Conservation (phyloP, 2,797 vertebrate genomes). For the Buphagus erythrorhynchus region DNA sequence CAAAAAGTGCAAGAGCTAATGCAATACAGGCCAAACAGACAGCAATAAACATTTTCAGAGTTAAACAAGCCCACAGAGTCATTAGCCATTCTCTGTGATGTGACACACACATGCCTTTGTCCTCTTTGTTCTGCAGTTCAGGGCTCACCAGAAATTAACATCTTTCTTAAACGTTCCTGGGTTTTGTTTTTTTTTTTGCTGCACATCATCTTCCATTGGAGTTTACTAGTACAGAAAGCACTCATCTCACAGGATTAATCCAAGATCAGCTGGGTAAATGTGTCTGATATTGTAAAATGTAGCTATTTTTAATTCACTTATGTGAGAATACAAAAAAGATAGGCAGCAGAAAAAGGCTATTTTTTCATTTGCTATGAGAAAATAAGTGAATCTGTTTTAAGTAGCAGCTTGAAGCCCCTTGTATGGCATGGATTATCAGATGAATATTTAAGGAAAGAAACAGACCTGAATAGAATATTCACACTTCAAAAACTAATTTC, state of each 20-base stretch:
- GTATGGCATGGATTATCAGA: background rate
- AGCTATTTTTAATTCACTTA: constrained; percentile 9
- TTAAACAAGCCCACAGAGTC: background rate
- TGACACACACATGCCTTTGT: background rate
- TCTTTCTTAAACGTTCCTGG: background rate
- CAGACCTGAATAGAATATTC: background rate
- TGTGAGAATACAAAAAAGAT: background rate
- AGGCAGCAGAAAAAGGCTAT: background rate
- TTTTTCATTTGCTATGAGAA: background rate
- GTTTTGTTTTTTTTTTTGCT: background rate
- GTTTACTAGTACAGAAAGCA: background rate
- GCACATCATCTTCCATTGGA: background rate
- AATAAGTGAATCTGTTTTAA: constrained; percentile 3
- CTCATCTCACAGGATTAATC: constrained; percentile 54
- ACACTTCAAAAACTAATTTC: background rate
- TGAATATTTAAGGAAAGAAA: background rate
- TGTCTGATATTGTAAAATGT: background rate
- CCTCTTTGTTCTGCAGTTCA: background rate
- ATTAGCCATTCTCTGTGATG: background rate
- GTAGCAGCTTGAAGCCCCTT: constrained; percentile 4
- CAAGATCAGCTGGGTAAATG: background rate
- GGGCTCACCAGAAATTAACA: background rate
- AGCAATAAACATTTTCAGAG: constrained; percentile 3
- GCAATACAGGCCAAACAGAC: background rate
- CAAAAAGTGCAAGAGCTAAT: background rate